Conservation (phyloP, 2,113 vertebrate genomes). For the Rhadina sibilatrix region DNA sequence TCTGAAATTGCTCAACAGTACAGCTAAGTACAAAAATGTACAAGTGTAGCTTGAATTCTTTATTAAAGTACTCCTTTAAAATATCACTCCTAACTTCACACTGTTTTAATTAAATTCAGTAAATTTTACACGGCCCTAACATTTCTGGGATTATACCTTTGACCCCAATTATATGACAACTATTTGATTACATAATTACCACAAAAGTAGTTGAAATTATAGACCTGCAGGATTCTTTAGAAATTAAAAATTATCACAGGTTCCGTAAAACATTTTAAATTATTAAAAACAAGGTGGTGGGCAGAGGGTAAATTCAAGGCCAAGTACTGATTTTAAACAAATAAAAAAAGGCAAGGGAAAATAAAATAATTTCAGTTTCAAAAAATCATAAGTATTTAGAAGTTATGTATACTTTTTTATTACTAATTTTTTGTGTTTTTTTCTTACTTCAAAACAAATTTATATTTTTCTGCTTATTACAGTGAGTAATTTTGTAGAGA, state of each 20-base stretch:
- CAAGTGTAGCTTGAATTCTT: background rate
- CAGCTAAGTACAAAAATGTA: background rate
- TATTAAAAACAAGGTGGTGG: background rate
- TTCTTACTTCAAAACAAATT: background rate
- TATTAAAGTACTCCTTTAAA: background rate
- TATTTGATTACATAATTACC: background rate
- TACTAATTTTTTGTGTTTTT: background rate
- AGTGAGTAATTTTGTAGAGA: background rate
- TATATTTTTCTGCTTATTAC: background rate
- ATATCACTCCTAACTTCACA: background rate
- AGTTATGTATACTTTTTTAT: background rate
- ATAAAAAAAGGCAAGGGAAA: fast-evolving
- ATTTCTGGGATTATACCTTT: background rate
- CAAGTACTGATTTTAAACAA: background rate
- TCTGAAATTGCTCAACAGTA: background rate
- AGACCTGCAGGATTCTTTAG: background rate
- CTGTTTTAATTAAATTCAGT: background rate
- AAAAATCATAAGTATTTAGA: background rate
- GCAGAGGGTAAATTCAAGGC: background rate
- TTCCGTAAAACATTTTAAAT: background rate
- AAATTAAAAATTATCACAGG: background rate
- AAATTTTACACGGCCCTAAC: background rate
- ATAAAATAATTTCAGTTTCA: background rate
- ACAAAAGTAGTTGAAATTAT: background rate
- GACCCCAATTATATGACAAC: background rate